Base-by-base conservation (phyloP, 2,888 invertebrate species). In the Maniola hyperantus region DNA sequence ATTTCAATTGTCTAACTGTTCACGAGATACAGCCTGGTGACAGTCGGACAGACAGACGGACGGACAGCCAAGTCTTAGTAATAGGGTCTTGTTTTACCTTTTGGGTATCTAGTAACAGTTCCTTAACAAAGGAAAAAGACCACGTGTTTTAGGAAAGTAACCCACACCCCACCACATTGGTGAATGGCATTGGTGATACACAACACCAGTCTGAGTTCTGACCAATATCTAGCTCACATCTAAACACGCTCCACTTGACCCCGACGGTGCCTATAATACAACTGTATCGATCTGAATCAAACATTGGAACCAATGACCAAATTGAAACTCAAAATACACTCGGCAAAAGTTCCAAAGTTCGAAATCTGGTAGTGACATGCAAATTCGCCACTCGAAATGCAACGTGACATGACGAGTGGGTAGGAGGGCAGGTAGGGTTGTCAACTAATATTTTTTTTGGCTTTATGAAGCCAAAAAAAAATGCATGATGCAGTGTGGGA, bases 331-430 rank as follows among this genome's bases (percentile, higher is more conserved):
- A 42, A 67, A 70, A 65, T 46, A 64, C 65, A 20, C 39, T 42
- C 36, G 15, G 66, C 64, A 66, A 68, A 68, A 65, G 71, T 68
- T 65, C 60, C 58, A 72, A 70, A 72, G 61, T 60, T 70, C 69
- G 67, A 59, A 70, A 67, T 68, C 63, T 66, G 70, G 57, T 63
- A 53, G 69, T 67, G 73, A 70, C 84, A 88, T 88, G 89, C 84
- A 87, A 89, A 89, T 89, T 85, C 82, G 83, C 88, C 85, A 84
- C 81, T 89, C 84, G 84, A 86, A 87, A 84, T 88, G 87, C 88
- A 88, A 85, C 84, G 83, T 85, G 87, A 88, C 84, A 82, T 85
- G 87, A 88, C 84, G 81, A 86, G 87, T 85, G 81, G 81, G 81
- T 83, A 76, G 79, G 80, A 79, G 76, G 77, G 75, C 8, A 75